Conservation (phyloP, 2,113 vertebrate species). For the Halichoeres trimaculatus region DNA sequence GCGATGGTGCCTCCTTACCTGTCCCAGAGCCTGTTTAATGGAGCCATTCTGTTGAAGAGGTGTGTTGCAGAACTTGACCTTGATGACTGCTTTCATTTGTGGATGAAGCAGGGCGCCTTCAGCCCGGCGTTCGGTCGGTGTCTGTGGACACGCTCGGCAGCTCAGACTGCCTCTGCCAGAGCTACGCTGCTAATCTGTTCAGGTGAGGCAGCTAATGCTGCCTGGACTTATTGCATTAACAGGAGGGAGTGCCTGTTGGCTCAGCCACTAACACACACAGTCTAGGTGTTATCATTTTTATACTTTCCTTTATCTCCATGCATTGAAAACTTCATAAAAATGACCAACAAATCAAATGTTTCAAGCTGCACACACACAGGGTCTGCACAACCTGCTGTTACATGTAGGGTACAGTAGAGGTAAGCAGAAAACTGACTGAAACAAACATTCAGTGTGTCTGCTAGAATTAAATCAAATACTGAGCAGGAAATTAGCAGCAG, state of each 20-base stretch:
- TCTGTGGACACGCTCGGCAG: constrained; percentile 5
- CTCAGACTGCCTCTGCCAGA: constrained; percentile 30
- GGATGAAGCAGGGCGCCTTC: constrained; percentile 11
- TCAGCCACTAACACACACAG: constrained; percentile 16
- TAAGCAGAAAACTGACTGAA: too few relatives aligned
- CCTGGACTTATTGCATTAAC: constrained; percentile 73
- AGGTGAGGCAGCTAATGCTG: constrained; percentile 62
- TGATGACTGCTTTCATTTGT: constrained; percentile 76
- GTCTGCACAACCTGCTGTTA: too few relatives aligned
- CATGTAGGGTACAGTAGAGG: too few relatives aligned
- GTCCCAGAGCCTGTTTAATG: constrained; percentile 62
- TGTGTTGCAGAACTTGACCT: constrained; percentile 61
- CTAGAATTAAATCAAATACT: too few relatives aligned
- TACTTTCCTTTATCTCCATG: background rate
- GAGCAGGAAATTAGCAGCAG: too few relatives aligned
- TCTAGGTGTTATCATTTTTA: constrained; percentile 30
- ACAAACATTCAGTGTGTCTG: too few relatives aligned
- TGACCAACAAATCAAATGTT: too few relatives aligned
- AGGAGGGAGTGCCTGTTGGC: constrained; percentile 42
- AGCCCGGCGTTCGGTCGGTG: constrained; percentile 1
- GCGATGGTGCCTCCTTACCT: background rate
- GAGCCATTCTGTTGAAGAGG: constrained; percentile 45
- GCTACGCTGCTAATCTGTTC: constrained; percentile 68
- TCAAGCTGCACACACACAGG: too few relatives aligned
- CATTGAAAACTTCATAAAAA: too few relatives aligned